Evolutionary conservation across 92 coral and sea anemone species (phyloP).

Genomic region (Zoanthus sansibaricus): DNA sequence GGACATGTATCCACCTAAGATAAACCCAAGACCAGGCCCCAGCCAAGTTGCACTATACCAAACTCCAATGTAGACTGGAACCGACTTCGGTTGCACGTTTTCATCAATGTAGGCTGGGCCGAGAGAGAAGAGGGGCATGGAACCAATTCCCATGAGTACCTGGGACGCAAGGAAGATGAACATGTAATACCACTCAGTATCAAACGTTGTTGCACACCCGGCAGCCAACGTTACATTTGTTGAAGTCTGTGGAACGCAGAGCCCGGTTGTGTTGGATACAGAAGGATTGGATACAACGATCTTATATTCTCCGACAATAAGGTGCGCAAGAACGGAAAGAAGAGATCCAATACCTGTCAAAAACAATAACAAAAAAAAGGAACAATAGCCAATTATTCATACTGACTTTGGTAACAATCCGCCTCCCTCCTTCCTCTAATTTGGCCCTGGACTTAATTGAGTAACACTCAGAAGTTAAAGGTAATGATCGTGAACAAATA

Average conservation of each 20-base stretch:
- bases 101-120: conserved; percentile 95
- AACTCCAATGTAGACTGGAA: conserved; percentile 84
- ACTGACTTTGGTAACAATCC: too few species aligned
- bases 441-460: too few species aligned
- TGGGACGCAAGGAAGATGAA: conserved; percentile 75
- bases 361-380: neutral
- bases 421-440: too few species aligned
- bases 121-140: conserved; percentile 89
- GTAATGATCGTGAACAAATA: too few species aligned
- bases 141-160: conserved; percentile 90
- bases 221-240: conserved; percentile 2
- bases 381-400: too few species aligned
- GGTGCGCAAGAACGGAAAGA: conserved; percentile 14
- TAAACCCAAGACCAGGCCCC: conserved; percentile 89
- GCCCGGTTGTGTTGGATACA: conserved; percentile 19
- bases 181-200: conserved; percentile 58
- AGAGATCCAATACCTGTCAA: conserved; percentile 29
- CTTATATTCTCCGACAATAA: conserved; percentile 5
- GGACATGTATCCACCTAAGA: conserved; percentile 76
- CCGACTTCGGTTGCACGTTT: conserved; percentile 81
- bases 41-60: conserved; percentile 73
- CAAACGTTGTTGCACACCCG: neutral
- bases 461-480: too few species aligned
- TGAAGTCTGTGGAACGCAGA: conserved; percentile 5
- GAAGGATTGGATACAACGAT: neutral